Conservation (phyloP, 2,888 invertebrate species). For the Drymonia ruficornis region DNA sequence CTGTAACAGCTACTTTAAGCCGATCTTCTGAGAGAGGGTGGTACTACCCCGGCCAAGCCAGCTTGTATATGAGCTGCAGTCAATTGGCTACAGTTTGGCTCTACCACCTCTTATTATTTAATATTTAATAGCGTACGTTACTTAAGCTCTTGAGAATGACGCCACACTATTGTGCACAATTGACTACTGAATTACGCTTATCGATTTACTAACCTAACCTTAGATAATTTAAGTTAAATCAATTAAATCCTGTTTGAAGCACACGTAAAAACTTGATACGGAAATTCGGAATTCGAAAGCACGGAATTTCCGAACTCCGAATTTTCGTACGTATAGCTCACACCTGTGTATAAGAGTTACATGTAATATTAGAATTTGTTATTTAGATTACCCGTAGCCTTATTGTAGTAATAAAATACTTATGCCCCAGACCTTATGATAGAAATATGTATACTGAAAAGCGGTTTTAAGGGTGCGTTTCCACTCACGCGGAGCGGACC, state of each 20-base stretch:
- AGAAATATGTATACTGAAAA: not conserved
- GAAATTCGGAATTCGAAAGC: not conserved
- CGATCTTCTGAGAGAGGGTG: too few species aligned
- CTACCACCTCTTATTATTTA: too few species aligned
- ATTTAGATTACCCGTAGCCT: slow-evolving; percentile 35
- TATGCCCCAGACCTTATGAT: slow-evolving; percentile 19
- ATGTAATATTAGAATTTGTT: slow-evolving; percentile 11
- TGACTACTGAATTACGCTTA: slow-evolving; percentile 75
- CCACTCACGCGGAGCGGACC: too few species aligned
- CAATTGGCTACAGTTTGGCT: too few species aligned
- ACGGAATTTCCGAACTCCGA: not conserved
- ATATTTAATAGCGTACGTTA: not conserved
- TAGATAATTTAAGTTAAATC: slow-evolving; percentile 34
- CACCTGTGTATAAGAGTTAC: not conserved
- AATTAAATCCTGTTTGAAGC: not conserved
- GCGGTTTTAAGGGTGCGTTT: too few species aligned
- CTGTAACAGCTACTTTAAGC: too few species aligned
- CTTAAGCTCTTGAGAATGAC: not conserved
- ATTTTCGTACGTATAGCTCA: not conserved
- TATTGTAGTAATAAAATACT: slow-evolving; percentile 25
- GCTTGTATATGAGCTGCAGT: too few species aligned
- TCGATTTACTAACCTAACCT: slow-evolving; percentile 61
- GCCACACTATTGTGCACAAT: slow-evolving; percentile 59
- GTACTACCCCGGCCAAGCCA: too few species aligned
- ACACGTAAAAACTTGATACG: not conserved